Base-by-base conservation (phyloP, 2,888 invertebrate species). In the Monoplex corrugatus region DNA sequence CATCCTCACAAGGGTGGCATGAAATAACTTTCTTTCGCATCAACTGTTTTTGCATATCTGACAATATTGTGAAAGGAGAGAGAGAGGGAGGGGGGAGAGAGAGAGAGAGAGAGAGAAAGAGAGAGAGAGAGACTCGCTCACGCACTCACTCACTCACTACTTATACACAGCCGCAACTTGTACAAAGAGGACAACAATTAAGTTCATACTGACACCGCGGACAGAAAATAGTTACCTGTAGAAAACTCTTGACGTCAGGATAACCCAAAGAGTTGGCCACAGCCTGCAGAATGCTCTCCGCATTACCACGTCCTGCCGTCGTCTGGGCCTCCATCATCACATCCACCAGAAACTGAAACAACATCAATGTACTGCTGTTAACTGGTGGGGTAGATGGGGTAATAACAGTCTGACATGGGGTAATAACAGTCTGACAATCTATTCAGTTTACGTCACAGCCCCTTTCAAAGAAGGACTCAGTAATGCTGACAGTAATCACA, bases 211-310 rank as follows among this genome's bases (percentile, higher is more conserved):
- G 57, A 57, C 57, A 57, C 19, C 16, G 50, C 8, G 50, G 57
- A 57, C 57, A 85, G 57, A 85, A 35, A 23, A 38, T 10, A 28
- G 32, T 32, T 0, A 96, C 96, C 91, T 92, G 92, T 3, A 96
- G 90, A 89, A 96, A 95, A 6, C 93, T 87, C 87, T 95, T 94
- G 38, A 93, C 87, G 91, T 95, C 95, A 13, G 92, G 90, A 90
- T 94, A 95, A 13, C 93, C 94, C 84, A 96, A 94, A 1, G 95
- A 94, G 44, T 92, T 93, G 35, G 95, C 92, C 5, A 96, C 94
- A 57, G 94, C 94, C 68, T 91, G 89, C 10, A 96, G 91, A n/a
- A 96, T 95, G 38, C 93, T 93, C 84, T 94, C 92, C 0, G 93
- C 92, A 40, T 89, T 89, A 40, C 88, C 90, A 28, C 90, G 93